phyloP scores from a whole-genome alignment of 2,113 vertebrate genomes.

The Syngnathoides biaculeatus region DNA sequence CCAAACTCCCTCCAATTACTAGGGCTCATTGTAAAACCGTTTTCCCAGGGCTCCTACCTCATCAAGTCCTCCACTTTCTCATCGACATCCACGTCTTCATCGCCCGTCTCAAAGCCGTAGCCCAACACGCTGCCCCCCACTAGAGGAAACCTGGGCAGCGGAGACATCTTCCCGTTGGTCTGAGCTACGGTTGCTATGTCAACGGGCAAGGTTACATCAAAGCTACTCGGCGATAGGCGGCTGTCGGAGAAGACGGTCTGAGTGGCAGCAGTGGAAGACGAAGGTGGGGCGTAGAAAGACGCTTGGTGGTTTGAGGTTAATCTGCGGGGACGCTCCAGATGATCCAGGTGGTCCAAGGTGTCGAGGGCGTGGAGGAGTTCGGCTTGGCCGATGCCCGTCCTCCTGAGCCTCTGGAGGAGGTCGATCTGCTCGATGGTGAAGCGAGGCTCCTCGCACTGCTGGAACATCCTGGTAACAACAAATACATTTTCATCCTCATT shows the following conservation, averaged over 20 bases:
- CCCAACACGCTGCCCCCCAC: conserved; percentile 63
- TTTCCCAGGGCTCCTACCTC: conserved; percentile 75
- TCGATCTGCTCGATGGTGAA: conserved; percentile 99
- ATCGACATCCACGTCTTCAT: conserved; percentile 92
- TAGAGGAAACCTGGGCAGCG: conserved; percentile 81
- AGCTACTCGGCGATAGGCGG: conserved; percentile 76
- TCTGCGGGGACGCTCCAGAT: conserved; percentile 88
- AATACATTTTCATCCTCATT: conserved; percentile 30
- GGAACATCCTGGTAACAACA: conserved; percentile 90
- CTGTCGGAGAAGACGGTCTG: conserved; percentile 85
- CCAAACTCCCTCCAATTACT: background rate
- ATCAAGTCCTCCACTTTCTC: conserved; percentile 97
- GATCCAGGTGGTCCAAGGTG: conserved; percentile 92
- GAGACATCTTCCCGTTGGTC: conserved; percentile 94
- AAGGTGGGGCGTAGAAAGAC: conserved; percentile 41
- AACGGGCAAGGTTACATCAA: conserved; percentile 55
- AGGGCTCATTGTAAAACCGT: background rate
- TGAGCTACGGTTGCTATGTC: conserved; percentile 68
- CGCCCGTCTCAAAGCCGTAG: conserved; percentile 86
- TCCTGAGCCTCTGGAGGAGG: conserved; percentile 93
- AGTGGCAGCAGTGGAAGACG: conserved; percentile 78
- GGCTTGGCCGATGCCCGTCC: conserved; percentile 89
- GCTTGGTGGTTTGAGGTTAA: conserved; percentile 82
- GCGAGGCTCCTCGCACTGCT: conserved; percentile 97
- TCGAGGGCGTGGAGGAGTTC: conserved; percentile 95